phyloP scores from a whole-genome alignment of 2,113 vertebrate genomes.

The Marmota flaviventris region DNA sequence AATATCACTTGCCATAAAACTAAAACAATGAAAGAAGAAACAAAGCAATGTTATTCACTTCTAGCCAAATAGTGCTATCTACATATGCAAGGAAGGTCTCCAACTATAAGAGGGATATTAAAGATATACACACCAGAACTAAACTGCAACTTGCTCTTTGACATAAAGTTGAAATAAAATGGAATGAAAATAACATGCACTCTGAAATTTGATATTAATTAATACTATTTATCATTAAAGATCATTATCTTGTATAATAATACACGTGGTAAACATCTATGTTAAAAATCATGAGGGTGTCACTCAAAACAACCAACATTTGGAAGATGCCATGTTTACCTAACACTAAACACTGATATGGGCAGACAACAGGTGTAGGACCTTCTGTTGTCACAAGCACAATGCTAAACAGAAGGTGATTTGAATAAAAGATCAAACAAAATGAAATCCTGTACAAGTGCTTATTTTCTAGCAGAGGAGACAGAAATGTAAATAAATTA shows the following conservation, averaged over 20 bases:
- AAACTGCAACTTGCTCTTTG: background rate
- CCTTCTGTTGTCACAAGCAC: background rate
- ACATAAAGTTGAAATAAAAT: background rate
- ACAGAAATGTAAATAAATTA: background rate
- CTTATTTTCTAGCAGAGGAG: background rate
- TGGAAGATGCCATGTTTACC: background rate
- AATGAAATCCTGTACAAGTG: background rate
- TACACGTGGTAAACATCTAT: background rate
- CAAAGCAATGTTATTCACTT: background rate
- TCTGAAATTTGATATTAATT: background rate
- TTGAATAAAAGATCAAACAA: background rate
- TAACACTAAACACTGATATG: background rate
- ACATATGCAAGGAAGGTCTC: background rate
- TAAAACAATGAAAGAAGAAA: conserved; percentile 22
- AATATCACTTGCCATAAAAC: conserved; percentile 28
- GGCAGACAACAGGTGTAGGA: background rate
- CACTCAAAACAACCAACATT: background rate
- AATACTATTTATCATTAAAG: background rate
- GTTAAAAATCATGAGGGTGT: background rate
- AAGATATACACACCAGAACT: background rate
- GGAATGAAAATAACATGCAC: background rate
- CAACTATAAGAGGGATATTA: background rate
- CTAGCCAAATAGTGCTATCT: background rate
- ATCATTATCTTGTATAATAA: background rate
- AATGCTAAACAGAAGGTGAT: background rate